Conservation (phyloP, 2,888 invertebrate species). For the Acleris sparsana region DNA sequence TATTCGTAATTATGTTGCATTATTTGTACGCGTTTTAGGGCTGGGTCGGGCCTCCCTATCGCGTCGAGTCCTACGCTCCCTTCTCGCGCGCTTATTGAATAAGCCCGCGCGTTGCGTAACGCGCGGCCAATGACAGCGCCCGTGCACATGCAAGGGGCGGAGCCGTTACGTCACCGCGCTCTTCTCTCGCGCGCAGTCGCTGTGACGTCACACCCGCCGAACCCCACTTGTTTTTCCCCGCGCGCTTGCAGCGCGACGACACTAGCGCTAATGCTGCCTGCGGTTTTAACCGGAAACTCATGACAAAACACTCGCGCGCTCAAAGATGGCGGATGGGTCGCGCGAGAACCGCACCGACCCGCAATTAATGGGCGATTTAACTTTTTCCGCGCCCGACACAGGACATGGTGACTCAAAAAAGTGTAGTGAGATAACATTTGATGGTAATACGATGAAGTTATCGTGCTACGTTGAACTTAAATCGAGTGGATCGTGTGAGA, state of each 20-base stretch:
- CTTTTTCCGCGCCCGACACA: constrained; percentile 80
- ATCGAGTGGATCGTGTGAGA: constrained; percentile 81
- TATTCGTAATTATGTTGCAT: constrained; percentile 69
- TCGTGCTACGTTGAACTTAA: constrained; percentile 78
- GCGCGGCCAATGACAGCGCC: constrained; percentile 79
- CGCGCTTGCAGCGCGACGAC: constrained; percentile 64
- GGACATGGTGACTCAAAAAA: constrained; percentile 81
- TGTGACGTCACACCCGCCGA: constrained; percentile 74
- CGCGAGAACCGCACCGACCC: constrained; percentile 85
- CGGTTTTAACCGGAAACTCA: constrained; percentile 65
- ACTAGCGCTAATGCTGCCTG: constrained; percentile 66
- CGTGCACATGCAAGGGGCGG: constrained; percentile 82
- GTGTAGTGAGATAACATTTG: constrained; percentile 76
- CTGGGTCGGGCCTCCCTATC: constrained; percentile 73
- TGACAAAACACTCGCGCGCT: constrained; percentile 86
- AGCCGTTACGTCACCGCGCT: constrained; percentile 79
- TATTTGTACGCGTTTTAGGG: constrained; percentile 71
- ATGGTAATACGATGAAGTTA: constrained; percentile 72
- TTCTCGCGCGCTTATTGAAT: constrained; percentile 73
- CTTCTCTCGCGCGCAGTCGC: constrained; percentile 79
- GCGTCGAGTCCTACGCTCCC: constrained; percentile 72
- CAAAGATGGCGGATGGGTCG: constrained; percentile 93
- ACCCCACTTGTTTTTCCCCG: constrained; percentile 52
- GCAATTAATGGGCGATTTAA: constrained; percentile 82
- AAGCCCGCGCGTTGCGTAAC: constrained; percentile 78